Evolutionary conservation across 2,888 invertebrate species (phyloP), one percentile per base, ranked within the genome.

Genomic region (Rapana venosa): DNA sequence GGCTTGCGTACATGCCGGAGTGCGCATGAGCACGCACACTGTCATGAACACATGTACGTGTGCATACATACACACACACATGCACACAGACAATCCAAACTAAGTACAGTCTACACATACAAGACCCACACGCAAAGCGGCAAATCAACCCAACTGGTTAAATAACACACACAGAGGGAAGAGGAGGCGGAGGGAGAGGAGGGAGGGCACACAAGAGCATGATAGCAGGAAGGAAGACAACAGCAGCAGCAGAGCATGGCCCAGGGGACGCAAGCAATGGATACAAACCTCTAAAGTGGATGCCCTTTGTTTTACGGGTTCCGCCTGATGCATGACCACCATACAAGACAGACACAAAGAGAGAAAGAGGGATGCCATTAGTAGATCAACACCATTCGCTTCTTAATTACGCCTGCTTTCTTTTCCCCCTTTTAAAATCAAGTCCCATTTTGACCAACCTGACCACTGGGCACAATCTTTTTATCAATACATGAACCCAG

Each of bases 281-380:
- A 88, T 89, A 89, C 89, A 83, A 89, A 89, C 89, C 89, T 89
- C 89, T 89, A 89, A 20, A 20, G 89, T 89, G 89, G 74, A 35
- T 66, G 83, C 89, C 89, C 85, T 89, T 89, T 58, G 88, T 83
- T 89, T 89, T 89, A 74, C 56, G 84, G 47, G 32, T 85, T 70
- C 61, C 83, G 87, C 90, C 87, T 87, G 90, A 87, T 32, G 83
- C 81, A 89, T 30, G 58, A 74, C 32, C n/a, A 88, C 32, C 56
- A 87, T 47, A 90, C 74, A 87, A 66, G 85, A 89, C 35, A 86
- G 74, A 89, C 66, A 87, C 74, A 58, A 66, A 85, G 58, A 87
- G 66, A 87, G 66, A 87, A 26, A 87, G 81, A 88, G 85, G 70
- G 90, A 85, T 47, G 84, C 70, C 70, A 89, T 89, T 89, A 89